Evolutionary conservation across 2,113 vertebrate species (phyloP), one percentile per base, ranked within the genome.

Genomic region (Narcine bancroftii): DNA sequence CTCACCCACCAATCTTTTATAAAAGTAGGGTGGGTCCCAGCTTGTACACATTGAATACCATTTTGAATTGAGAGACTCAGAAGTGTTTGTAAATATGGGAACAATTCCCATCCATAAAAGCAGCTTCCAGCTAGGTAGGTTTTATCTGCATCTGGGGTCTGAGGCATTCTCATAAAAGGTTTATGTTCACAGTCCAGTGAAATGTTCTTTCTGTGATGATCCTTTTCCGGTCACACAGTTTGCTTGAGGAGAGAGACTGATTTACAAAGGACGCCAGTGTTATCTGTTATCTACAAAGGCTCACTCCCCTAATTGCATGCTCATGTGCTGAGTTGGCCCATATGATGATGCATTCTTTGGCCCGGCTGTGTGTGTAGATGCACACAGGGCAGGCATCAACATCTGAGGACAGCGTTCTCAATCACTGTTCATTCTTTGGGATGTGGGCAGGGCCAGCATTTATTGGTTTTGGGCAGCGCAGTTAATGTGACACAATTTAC

Each of bases 61-160:
- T n/a, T n/a, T n/a, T n/a, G n/a, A n/a, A n/a, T n/a, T n/a, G 65
- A 69, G 63, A 26, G 63, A 65, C 21, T 91, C 56, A 69, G 17
- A 15, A 47, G 89, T 69, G 63, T 45, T 69, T 91, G 39, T 42
- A 91, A 91, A 69, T 91, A 69, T 91, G 89, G 89, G 36, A 91
- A 91, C 42, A 66, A 91, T 91, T 91, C 45, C 29, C 39, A 66
- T 69, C 69, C 11, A 15, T 69, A 33, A 42, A 36, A 6, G 39
- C 65, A 69, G 89, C 65, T 42, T 91, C 89, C 26, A 69, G 89
- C 60, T 91, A 71, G 24, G 39, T 69, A 69, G 19, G 29, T 47
- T 91, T 91, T 91, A 69, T 91, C 89, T 69, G 24, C 36, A 71
- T 66, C 36, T 45, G 21, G 9, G 42, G 26, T 66, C 65, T 45